Evolutionary conservation across 1,140 invertebrate species (phyloP).

Genomic region (Drosophila ercepeae): DNA sequence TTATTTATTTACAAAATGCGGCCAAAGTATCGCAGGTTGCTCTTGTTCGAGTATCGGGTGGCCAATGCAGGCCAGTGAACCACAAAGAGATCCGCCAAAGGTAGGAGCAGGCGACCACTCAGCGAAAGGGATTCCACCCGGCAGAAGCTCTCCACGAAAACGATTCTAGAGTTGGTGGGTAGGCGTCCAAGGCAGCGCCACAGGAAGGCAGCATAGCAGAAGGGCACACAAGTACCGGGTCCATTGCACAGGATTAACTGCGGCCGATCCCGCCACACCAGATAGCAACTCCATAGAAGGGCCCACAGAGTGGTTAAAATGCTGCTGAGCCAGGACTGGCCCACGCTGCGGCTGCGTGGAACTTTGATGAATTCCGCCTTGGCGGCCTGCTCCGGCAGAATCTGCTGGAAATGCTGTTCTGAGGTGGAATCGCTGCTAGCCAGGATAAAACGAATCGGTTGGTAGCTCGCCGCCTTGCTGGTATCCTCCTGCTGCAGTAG

Average conservation of each 20-base stretch:
- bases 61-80: constrained; percentile 94
- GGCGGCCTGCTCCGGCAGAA: constrained; percentile 84
- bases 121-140: constrained; percentile 95
- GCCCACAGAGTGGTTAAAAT: constrained; percentile 91
- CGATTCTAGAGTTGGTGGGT: constrained; percentile 87
- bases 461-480: constrained; percentile 84
- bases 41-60: constrained; percentile 84
- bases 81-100: constrained; percentile 92
- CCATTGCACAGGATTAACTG: constrained; percentile 96
- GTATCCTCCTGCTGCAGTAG: constrained; percentile 85
- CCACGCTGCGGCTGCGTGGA: constrained; percentile 93
- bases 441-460: constrained; percentile 88
- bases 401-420: constrained; percentile 42
- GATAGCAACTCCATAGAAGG: constrained; percentile 87
- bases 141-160: constrained; percentile 98
- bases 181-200: constrained; percentile 87
- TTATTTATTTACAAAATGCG: constrained; percentile 79
- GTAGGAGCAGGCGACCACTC: constrained; percentile 93
- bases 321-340: constrained; percentile 93
- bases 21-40: constrained; percentile 87
- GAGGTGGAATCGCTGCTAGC: constrained; percentile 92
- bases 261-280: constrained; percentile 89
- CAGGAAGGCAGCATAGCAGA: constrained; percentile 90
- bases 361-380: constrained; percentile 84
- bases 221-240: constrained; percentile 96